These are phyloP conservation scores for Dolichomitus sp. DNA, from an alignment of 2,888 invertebrate species.

Conservation along the genomic window DNA sequence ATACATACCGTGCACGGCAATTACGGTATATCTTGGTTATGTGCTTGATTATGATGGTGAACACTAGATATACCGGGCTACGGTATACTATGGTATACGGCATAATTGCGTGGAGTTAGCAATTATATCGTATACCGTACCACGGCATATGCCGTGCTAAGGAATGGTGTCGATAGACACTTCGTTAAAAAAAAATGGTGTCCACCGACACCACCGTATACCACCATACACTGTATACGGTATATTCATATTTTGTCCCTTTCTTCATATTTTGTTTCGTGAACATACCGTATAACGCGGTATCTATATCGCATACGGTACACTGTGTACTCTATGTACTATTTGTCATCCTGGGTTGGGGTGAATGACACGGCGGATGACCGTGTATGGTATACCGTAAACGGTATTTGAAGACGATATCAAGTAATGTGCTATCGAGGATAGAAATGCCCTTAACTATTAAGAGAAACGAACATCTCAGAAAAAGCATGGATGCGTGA, in stretches of 20 bases:
- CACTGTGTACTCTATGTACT: not conserved
- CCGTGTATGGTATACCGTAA: not conserved
- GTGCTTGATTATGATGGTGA: too few relatives aligned
- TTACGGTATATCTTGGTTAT: too few relatives aligned
- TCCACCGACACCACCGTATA: not conserved
- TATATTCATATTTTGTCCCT: not conserved
- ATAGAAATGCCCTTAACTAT: slow-evolving; percentile 3
- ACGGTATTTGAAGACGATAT: not conserved
- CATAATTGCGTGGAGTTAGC: too few relatives aligned
- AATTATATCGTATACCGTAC: too few relatives aligned
- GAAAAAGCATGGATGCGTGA: not conserved
- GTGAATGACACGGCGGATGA: not conserved
- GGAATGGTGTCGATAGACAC: too few relatives aligned
- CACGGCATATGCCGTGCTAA: too few relatives aligned
- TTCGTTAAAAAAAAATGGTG: not conserved
- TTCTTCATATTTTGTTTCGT: not conserved
- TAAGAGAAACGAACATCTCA: not conserved
- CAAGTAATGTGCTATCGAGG: slow-evolving; percentile 3
- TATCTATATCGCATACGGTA: not conserved
- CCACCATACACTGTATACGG: slow-evolving; percentile 1
- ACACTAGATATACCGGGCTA: too few relatives aligned
- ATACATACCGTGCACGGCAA: too few relatives aligned
- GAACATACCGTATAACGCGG: not conserved
- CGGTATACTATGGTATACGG: too few relatives aligned
- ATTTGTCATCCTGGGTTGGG: not conserved